Conservation (phyloP, 2,888 invertebrate genomes). For the Drosophila tripunctata region DNA sequence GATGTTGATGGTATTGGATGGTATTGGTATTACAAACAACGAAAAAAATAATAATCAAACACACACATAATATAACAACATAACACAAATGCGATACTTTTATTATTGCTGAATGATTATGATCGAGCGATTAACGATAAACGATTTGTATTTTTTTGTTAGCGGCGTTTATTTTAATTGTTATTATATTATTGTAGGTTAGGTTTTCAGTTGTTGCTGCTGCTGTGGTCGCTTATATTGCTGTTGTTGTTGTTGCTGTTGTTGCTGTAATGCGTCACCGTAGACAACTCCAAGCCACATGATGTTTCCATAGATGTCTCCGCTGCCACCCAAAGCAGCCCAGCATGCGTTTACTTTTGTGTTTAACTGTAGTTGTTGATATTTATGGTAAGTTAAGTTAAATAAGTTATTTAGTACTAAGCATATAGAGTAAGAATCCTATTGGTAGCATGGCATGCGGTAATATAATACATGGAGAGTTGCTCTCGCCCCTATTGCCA, state of each 20-base stretch:
- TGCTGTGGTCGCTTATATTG: constrained; percentile 21
- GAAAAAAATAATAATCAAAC: constrained; percentile 49
- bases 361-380: constrained; percentile 44
- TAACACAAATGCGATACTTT: constrained; percentile 52
- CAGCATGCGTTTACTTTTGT: constrained; percentile 45
- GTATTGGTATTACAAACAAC: constrained; percentile 45
- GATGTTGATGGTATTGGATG: too few species aligned
- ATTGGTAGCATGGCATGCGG: constrained; percentile 31
- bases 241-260: constrained; percentile 30
- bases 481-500: constrained; percentile 14
- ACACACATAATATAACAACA: constrained; percentile 51
- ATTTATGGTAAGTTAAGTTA: constrained; percentile 30
- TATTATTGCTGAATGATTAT: constrained; percentile 33
- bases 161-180: constrained; percentile 38
- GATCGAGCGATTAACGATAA: constrained; percentile 10
- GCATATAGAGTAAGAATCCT: too few species aligned
- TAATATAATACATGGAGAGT: constrained; percentile 51
- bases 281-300: constrained; percentile 53
- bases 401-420: constrained; percentile 39
- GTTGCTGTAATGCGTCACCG: constrained; percentile 27
- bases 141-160: constrained; percentile 46
- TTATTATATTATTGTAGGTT: constrained; percentile 35
- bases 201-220: constrained; percentile 58
- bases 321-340: constrained; percentile 58
- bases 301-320: constrained; percentile 59